Evolutionary conservation across 2,888 invertebrate genomes (phyloP).

Genomic region (Lithophane socia): DNA sequence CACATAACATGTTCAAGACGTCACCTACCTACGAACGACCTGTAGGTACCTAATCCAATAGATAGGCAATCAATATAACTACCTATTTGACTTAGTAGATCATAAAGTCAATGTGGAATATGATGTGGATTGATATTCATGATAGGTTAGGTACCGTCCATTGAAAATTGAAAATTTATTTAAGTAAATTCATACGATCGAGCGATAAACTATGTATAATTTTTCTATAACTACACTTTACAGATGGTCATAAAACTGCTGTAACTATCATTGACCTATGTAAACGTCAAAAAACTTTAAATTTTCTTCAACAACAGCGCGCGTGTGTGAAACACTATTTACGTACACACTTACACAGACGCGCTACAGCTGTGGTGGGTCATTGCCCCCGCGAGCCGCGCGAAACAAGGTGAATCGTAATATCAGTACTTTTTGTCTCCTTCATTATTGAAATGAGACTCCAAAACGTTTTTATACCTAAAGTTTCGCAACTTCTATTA

Average conservation of each 20-base stretch:
- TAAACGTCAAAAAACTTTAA: constrained; percentile 51
- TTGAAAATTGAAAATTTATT: constrained; percentile 38
- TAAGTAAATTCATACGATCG: constrained; percentile 35
- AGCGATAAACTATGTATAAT: constrained; percentile 24
- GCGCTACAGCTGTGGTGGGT: constrained; percentile 85
- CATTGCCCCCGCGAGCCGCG: constrained; percentile 81
- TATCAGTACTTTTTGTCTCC: constrained; percentile 79
- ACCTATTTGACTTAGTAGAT: constrained; percentile 4
- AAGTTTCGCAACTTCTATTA: constrained; percentile 65
- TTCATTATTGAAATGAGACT: constrained; percentile 76
- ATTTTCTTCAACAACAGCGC: constrained; percentile 65
- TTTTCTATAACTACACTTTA: constrained; percentile 21
- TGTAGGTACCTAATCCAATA: not conserved
- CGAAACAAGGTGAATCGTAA: constrained; percentile 88
- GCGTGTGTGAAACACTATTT: constrained; percentile 77
- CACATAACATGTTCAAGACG: not conserved
- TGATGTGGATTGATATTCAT: constrained; percentile 33
- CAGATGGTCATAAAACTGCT: constrained; percentile 29
- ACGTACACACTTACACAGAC: constrained; percentile 68
- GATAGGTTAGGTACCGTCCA: not conserved
- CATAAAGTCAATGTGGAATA: constrained; percentile 13
- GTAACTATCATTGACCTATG: constrained; percentile 35
- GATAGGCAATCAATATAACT: not conserved
- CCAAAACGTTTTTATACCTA: constrained; percentile 65
- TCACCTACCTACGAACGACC: not conserved